A percentile compares a stretch with the other conserved stretches of the same genome.
These are phyloP conservation scores for Conopomorpha cramerella DNA, from an alignment of 1,140 invertebrate species.

Conservation along the genomic window DNA sequence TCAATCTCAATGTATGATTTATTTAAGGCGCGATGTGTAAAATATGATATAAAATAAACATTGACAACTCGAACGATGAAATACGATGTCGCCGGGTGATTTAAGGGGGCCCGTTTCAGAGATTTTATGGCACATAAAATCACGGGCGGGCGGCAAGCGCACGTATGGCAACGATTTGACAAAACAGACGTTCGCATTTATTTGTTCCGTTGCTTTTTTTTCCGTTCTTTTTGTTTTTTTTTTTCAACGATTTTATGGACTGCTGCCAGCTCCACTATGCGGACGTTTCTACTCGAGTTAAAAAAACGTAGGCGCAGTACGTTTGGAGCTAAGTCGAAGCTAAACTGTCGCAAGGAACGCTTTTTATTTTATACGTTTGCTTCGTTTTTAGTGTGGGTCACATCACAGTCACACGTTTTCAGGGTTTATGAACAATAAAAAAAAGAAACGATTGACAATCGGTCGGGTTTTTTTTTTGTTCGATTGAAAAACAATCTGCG, in stretches of 20 bases:
- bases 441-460: no score
- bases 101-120: conserved; percentile 52
- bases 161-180: conserved; percentile 55
- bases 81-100: conserved; percentile 53
- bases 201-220: conserved; percentile 52
- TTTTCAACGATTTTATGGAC: conserved; percentile 46
- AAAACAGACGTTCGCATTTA: conserved; percentile 58
- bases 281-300: no score
- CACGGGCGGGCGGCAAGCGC: conserved; percentile 27
- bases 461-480: no score
- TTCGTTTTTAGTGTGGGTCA: no score
- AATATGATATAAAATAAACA: conserved; percentile 62
- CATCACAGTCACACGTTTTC: no score
- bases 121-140: conserved; percentile 58
- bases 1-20: conserved; percentile 50
- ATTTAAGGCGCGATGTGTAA: conserved; percentile 51
- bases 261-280: conserved; percentile 47
- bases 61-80: conserved; percentile 59
- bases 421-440: no score
- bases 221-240: not conserved
- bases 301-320: no score
- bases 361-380: no score
- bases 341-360: no score
- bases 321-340: no score
- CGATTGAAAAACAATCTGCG: no score